A percentile compares a stretch with the other conserved stretches of the same genome.
phyloP scores from a whole-genome alignment of 2,113 vertebrate species.

The Chloropsis cyanopogon region DNA sequence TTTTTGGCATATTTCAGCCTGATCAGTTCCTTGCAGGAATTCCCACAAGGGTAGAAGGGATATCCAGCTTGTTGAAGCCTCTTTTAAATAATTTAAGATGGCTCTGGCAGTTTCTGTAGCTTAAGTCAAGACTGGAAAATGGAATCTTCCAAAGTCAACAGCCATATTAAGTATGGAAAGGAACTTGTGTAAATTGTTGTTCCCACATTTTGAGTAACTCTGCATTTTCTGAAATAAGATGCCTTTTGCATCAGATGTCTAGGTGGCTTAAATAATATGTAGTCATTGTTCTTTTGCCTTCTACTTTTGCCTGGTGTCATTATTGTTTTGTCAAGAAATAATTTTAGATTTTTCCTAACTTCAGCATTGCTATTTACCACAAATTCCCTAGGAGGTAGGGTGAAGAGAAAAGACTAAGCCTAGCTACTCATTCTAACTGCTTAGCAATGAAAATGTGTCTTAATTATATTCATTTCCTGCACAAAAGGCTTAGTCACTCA shows the following conservation, averaged over 20 bases:
- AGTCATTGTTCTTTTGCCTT: background rate
- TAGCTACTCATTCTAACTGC: background rate
- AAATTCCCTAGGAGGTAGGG: background rate
- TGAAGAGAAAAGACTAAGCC: background rate
- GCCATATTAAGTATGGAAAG: background rate
- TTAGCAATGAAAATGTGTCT: background rate
- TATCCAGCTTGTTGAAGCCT: conserved; percentile 52
- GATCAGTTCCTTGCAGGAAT: conserved; percentile 44
- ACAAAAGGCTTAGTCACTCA: conserved; percentile 24
- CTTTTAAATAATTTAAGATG: conserved; percentile 28
- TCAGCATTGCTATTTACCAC: background rate
- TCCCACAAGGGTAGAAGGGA: conserved; percentile 26
- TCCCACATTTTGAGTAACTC: background rate
- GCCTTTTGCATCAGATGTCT: background rate
- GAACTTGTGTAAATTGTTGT: background rate
- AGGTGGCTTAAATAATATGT: background rate
- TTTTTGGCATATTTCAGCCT: conserved; percentile 32
- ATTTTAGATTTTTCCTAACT: background rate
- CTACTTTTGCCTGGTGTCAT: background rate
- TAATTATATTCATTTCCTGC: background rate
- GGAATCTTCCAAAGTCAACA: conserved; percentile 23
- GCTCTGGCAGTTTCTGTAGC: background rate
- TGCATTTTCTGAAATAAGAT: background rate
- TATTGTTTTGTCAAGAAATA: background rate
- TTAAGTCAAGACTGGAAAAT: background rate